Base-by-base conservation (phyloP, 2,797 vertebrate species). In the Adrianichthys oophorus region DNA sequence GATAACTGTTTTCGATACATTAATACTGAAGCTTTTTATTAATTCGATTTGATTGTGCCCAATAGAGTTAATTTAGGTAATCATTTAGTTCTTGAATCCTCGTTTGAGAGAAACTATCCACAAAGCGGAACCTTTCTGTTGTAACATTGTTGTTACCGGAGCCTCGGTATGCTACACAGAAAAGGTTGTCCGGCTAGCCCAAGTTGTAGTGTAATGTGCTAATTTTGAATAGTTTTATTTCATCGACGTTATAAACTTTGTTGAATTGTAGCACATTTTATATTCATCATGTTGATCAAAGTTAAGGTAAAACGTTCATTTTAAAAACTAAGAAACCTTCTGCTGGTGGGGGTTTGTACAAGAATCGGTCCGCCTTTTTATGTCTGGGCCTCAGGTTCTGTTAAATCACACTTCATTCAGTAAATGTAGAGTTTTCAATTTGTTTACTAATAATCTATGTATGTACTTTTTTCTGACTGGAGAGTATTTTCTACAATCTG, bases 211-310 rank as follows among this genome's bases (percentile, higher is more conserved):
- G 62, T 56, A 66, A 48, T 21, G 58, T 18, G 42, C 56, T 7
- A 42, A 15, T 59, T 48, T 50, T 48, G 8, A 4, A 1, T 51
- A 32, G 55, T 23, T 70, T 74, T 73, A 32, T 23, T 19, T 29
- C 8, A 15, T 3, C 49, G 46, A 4, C 40, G 12, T 0, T 43
- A 54, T 0, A 1, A 45, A 40, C 51, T 0, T 16, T 32, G 42
- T 45, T 0, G 23, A 56, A 19, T 54, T 40, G 37, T 52, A 37
- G 37, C 50, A 26, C 26, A 60, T 16, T 46, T 7, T 21, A 18
- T 7, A 16, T 55, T 68, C 78, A 92, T 62, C 58, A 93, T 93
- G 92, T 73, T 93, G 84, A 93, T 93, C 68, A 93, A 93, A 87
- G 91, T 93, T 0, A 92, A 92, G 92, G 91, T 93, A 80, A 88